Evolutionary conservation across 2,797 vertebrate genomes (phyloP).

Genomic region (Cyprinella venusta): DNA sequence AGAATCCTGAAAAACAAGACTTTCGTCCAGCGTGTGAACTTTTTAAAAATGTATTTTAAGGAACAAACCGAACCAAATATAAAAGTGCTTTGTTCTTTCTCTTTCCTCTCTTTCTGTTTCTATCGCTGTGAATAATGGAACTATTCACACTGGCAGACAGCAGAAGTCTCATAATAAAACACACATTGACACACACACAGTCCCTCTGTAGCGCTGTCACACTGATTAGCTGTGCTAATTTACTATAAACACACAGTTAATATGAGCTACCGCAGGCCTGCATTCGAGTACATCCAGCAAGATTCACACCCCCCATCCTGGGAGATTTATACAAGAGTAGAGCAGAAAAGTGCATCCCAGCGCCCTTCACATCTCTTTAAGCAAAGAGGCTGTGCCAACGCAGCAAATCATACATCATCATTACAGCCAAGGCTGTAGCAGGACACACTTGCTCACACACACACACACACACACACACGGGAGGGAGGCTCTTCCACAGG

Average conservation of each 20-base stretch:
- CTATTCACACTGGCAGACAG: slow-evolving; percentile 45
- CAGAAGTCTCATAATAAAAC: slow-evolving; percentile 42
- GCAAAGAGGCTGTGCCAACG: slow-evolving; percentile 44
- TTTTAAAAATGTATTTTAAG: neutral
- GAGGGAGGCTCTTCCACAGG: neutral
- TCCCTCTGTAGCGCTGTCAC: slow-evolving; percentile 45
- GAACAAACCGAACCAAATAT: slow-evolving; percentile 14
- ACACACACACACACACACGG: neutral
- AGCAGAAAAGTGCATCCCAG: slow-evolving; percentile 50
- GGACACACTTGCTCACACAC: neutral
- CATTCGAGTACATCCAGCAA: slow-evolving; percentile 33
- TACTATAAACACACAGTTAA: slow-evolving; percentile 49
- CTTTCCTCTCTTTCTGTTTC: slow-evolving; percentile 33
- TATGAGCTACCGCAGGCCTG: slow-evolving; percentile 41
- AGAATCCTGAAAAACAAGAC: slow-evolving; percentile 10
- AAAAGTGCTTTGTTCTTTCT: slow-evolving; percentile 38
- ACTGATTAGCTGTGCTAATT: slow-evolving; percentile 59
- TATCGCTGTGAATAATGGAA: slow-evolving; percentile 44
- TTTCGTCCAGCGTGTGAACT: neutral
- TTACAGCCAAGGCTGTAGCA: slow-evolving; percentile 49
- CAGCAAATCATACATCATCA: slow-evolving; percentile 58
- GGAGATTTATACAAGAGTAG: slow-evolving; percentile 44
- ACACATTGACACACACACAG: slow-evolving; percentile 35
- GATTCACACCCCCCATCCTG: slow-evolving; percentile 33
- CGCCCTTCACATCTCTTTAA: slow-evolving; percentile 62